These are phyloP conservation scores for Polyommatus icarus DNA, from an alignment of 2,888 invertebrate species.

Conservation along the genomic window DNA sequence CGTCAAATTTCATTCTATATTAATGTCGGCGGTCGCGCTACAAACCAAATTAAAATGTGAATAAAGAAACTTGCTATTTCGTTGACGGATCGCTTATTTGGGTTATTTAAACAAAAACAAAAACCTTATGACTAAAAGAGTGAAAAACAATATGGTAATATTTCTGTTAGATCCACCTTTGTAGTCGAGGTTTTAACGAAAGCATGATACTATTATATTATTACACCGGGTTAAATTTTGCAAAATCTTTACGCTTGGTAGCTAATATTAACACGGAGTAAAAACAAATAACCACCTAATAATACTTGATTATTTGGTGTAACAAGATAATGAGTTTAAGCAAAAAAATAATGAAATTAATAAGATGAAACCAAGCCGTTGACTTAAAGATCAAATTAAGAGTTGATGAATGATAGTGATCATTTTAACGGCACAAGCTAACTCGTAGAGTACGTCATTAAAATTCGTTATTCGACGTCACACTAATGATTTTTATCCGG, in stretches of 20 bases:
- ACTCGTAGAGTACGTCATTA: constrained; percentile 38
- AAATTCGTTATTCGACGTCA: constrained; percentile 38
- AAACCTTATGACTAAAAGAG: neutral
- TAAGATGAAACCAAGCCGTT: neutral
- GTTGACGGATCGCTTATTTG: neutral
- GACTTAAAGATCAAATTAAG: neutral
- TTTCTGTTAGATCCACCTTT: too few relatives aligned
- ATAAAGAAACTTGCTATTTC: neutral
- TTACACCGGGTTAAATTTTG: too few relatives aligned
- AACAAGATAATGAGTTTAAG: too few relatives aligned
- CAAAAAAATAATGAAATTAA: neutral
- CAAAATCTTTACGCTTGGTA: too few relatives aligned
- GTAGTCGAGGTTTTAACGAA: too few relatives aligned
- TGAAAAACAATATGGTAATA: neutral
- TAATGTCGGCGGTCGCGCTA: neutral
- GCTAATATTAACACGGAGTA: too few relatives aligned
- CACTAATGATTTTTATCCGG: constrained; percentile 43
- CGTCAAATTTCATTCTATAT: constrained; percentile 18
- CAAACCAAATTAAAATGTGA: constrained; percentile 1
- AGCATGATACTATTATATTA: too few relatives aligned
- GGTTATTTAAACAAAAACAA: neutral
- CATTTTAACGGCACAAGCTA: constrained; percentile 1
- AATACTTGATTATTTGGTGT: too few relatives aligned
- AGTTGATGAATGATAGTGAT: neutral
- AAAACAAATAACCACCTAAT: too few relatives aligned